These are phyloP conservation scores for Pristionchus arcanus DNA, from an alignment of 2,888 invertebrate genomes.

Conservation along the genomic window DNA sequence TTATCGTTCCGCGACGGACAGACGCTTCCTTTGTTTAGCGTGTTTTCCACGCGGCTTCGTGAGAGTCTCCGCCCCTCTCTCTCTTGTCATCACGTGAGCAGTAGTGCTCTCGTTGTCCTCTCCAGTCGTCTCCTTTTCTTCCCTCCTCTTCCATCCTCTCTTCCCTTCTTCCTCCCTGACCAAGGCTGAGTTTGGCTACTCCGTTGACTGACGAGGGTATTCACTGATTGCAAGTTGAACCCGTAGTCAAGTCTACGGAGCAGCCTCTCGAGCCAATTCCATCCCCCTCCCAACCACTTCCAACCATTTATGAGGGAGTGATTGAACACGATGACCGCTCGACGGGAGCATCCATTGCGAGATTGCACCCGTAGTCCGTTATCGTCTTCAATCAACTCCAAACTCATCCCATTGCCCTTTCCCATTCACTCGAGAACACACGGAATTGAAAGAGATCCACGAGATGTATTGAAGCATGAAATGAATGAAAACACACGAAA, in stretches of 20 bases:
- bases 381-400: slow-evolving; percentile 47
- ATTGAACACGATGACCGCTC: slow-evolving; percentile 44
- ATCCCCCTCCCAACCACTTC: background rate
- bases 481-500: slow-evolving; percentile 7
- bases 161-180: background rate
- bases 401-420: background rate
- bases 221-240: slow-evolving; percentile 40
- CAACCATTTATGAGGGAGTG: background rate
- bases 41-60: background rate
- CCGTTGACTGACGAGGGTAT: slow-evolving; percentile 53
- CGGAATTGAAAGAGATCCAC: background rate
- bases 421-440: background rate
- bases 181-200: slow-evolving; percentile 41
- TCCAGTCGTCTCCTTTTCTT: slow-evolving; percentile 20
- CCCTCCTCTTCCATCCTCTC: background rate
- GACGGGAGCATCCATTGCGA: slow-evolving; percentile 20
- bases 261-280: background rate
- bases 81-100: slow-evolving; percentile 55
- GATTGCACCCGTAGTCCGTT: slow-evolving; percentile 56
- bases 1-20: slow-evolving; percentile 16
- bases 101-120: slow-evolving; percentile 46
- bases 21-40: slow-evolving; percentile 25
- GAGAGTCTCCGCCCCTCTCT: background rate
- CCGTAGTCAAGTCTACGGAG: slow-evolving; percentile 56
- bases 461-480: slow-evolving; percentile 46